These are phyloP conservation scores for Pseudomyrmex gracilis DNA, from an alignment of 1,140 invertebrate species.

Conservation along the genomic window DNA sequence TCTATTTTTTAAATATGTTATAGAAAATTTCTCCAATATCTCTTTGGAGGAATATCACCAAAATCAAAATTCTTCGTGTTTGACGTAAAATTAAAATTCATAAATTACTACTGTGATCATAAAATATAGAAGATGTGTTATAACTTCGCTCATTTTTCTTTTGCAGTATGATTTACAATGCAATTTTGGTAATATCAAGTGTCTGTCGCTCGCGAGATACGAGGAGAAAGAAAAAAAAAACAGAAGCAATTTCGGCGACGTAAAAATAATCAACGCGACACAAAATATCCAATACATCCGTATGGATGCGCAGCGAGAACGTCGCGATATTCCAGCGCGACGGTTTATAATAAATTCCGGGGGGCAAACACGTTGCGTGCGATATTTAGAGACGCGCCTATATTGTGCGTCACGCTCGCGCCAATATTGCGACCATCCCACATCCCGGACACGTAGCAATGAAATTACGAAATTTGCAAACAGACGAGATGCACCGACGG, in stretches of 20 bases:
- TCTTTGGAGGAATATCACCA: background rate
- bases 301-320: background rate
- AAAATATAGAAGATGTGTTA: too few species aligned
- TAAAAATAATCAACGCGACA: conserved; percentile 5
- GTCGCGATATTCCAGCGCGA: conserved; percentile 41
- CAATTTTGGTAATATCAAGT: background rate
- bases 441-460: conserved; percentile 53
- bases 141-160: background rate
- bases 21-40: too few species aligned
- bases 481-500: conserved; percentile 47
- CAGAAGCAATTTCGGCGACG: background rate
- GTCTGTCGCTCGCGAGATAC: background rate
- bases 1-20: too few species aligned
- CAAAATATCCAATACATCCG: conserved; percentile 8
- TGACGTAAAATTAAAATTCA: background rate
- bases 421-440: conserved; percentile 44
- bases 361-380: conserved; percentile 47
- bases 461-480: conserved; percentile 62
- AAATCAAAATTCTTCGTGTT: background rate
- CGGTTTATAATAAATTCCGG: conserved; percentile 56
- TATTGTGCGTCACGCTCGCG: conserved; percentile 26
- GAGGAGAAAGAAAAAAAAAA: too few species aligned
- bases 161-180: background rate
- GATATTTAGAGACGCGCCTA: conserved; percentile 55
- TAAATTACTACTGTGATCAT: background rate